Conservation (phyloP, 2,888 invertebrate species). For the Cantharis nigra region DNA sequence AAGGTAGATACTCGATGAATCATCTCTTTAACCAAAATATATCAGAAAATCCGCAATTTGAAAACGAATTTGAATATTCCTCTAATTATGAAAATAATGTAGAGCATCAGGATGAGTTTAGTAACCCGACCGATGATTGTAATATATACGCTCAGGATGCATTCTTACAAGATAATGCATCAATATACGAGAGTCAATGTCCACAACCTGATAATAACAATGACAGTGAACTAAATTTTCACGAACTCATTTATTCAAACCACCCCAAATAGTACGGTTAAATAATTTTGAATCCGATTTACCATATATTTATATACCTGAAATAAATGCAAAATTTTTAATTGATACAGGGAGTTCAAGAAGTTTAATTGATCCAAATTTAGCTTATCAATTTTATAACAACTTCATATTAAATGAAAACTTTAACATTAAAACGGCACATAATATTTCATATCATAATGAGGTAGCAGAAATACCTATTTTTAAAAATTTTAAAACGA, state of each 20-base stretch:
- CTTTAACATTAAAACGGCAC: neutral
- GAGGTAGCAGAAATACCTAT: neutral
- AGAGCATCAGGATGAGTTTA: neutral
- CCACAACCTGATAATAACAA: neutral
- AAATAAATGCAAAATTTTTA: slow-evolving; percentile 4
- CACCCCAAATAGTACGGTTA: neutral
- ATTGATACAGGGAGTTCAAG: neutral
- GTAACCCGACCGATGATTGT: neutral
- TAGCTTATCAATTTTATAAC: slow-evolving; percentile 1
- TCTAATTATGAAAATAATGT: neutral
- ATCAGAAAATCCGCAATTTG: neutral
- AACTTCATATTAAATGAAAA: neutral
- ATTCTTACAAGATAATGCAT: neutral
- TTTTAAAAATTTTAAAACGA: neutral
- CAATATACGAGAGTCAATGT: neutral
- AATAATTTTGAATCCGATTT: neutral
- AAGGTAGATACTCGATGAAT: neutral
- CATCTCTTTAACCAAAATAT: neutral
- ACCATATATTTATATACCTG: too few species aligned
- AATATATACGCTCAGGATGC: neutral
- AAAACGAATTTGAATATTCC: neutral
- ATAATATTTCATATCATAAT: neutral
- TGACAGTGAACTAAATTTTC: neutral
- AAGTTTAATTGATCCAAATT: neutral
- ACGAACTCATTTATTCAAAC: neutral